These are phyloP conservation scores for Tetramorium simillimum DNA, from an alignment of 1,140 invertebrate genomes.

Conservation along the genomic window DNA sequence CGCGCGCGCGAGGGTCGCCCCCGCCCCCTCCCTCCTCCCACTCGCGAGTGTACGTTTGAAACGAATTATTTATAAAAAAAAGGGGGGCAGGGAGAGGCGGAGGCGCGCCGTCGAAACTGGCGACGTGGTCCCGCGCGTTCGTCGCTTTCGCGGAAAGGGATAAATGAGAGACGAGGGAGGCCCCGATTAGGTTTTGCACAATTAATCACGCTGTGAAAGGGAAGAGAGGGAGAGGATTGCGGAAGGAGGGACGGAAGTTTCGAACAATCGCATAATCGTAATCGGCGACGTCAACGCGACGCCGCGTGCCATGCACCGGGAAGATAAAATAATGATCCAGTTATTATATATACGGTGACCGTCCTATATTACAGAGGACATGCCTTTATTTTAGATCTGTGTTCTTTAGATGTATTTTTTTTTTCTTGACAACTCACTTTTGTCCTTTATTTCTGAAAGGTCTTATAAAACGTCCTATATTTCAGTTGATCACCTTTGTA, in stretches of 20 bases:
- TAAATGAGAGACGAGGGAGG: no score
- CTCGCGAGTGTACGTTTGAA: not conserved
- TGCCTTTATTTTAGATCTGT: no score
- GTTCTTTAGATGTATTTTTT: no score
- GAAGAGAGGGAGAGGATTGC: not conserved
- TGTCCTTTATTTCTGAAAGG: no score
- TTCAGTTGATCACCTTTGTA: no score
- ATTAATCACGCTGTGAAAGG: not conserved
- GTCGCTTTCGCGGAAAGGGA: not conserved
- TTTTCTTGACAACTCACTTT: no score
- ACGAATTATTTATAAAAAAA: not conserved
- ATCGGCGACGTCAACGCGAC: not conserved
- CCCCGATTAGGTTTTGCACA: not conserved
- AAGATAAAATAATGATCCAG: no score
- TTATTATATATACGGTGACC: no score
- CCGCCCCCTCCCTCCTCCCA: not conserved
- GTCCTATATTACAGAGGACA: no score
- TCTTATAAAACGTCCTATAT: no score
- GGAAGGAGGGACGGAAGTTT: not conserved
- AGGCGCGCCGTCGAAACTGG: not conserved
- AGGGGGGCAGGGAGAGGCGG: not conserved
- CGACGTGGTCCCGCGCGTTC: not conserved
- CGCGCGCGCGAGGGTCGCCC: conserved; percentile 11
- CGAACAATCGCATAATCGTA: no score
- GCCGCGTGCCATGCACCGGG: no score